Base-by-base conservation (phyloP, 2,888 invertebrate species). In the Ophonus ardosiacus region DNA sequence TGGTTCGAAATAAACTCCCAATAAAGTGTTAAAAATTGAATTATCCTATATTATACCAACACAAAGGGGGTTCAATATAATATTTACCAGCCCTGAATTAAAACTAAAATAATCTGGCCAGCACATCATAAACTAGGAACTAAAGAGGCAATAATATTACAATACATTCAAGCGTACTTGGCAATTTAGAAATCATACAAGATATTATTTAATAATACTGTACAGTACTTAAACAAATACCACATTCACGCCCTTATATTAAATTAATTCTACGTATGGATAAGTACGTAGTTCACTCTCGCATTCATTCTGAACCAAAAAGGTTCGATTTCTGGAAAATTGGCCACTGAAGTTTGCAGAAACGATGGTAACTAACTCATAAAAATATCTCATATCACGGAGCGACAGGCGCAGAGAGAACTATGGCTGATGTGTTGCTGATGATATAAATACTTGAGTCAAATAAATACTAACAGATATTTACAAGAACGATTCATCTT, bases 191-290 rank as follows among this genome's bases (percentile, higher is more conserved):
- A 79, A 78, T 31, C 10, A 81, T 68, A 56, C 71, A 74, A 85
- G 85, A 79, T 68, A 85, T 80, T 80, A 80, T 80, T 68, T 85
- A 80, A 85, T 85, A 85, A 85, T 85, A 85, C 85, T 85, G 85
- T 85, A 85, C 85, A 85, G 51, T 71, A 80, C 71, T 80, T 85
- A 80, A 74, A 65, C 68, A 24, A 59, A 80, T 84, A 78, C 74
- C 21, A 65, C 84, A 84, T 51, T 78, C 84, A 78, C 78, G 63
- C 84, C 51, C 78, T 84, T 79, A 78, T 63, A 79, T 71, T 71
- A 71, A 82, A 68, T 71, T 82, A 71, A 71, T 78, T 57, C 40
- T 71, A 71, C 76, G 51, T 57, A 78, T 5, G 21, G 17, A 74
- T 74, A 78, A 78, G 78, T 78, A 57, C 78, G 78, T 31, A 57